Percentiles rank a stretch among this genome's conserved stretches.
phyloP scores from a whole-genome alignment of 2,888 invertebrate genomes.

The Chorisops tibialis region DNA sequence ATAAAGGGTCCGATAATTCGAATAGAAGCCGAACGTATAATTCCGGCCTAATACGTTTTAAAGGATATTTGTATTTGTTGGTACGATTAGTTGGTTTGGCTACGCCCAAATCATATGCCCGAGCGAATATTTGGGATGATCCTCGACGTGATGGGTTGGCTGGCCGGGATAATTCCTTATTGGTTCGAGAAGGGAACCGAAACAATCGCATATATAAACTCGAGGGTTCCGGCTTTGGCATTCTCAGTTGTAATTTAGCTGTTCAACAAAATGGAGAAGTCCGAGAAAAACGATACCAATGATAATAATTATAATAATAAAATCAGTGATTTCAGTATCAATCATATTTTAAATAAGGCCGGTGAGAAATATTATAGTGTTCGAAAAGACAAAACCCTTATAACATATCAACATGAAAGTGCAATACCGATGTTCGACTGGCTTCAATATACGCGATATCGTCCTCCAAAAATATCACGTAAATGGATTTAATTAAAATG shows the following conservation, averaged over 20 bases:
- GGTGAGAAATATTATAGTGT: conserved; percentile 46
- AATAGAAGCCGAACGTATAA: neutral
- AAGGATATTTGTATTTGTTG: conserved; percentile 11
- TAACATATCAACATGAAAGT: neutral
- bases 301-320: conserved; percentile 26
- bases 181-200: conserved; percentile 1
- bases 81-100: conserved; percentile 26
- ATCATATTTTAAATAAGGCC: conserved; percentile 59
- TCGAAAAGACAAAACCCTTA: neutral
- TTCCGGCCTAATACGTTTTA: neutral
- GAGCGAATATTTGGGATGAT: conserved; percentile 33
- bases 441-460: conserved; percentile 68
- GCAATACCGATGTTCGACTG: conserved; percentile 54
- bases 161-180: conserved; percentile 2
- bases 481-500: conserved; percentile 44
- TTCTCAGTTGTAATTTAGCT: conserved; percentile 34
- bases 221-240: neutral
- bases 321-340: conserved; percentile 58
- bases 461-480: conserved; percentile 66
- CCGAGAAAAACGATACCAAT: conserved; percentile 1
- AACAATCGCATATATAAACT: conserved; percentile 15
- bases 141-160: conserved; percentile 19
- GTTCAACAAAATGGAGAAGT: conserved; percentile 34
- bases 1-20: conserved; percentile 8
- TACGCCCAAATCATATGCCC: conserved; percentile 33